These are phyloP conservation scores for Diplodus puntazzo DNA, from an alignment of 2,797 vertebrate species.

Conservation along the genomic window DNA sequence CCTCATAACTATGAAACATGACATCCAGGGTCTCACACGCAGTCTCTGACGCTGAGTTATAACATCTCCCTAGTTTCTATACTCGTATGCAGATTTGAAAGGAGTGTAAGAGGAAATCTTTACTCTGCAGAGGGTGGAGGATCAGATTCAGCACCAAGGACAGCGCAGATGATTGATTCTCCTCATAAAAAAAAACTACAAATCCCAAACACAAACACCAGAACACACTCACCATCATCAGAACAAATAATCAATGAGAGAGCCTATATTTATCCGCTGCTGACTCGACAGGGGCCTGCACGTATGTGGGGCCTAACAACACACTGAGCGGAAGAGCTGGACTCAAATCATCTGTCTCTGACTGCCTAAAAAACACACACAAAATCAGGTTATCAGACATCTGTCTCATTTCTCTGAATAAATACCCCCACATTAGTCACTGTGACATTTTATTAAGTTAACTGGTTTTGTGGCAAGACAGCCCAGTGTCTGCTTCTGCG, in stretches of 20 bases:
- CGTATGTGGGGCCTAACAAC: background rate
- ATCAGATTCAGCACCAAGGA: slow-evolving; percentile 78
- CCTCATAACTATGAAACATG: background rate
- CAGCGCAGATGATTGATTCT: slow-evolving; percentile 60
- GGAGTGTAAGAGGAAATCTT: background rate
- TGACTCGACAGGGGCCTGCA: background rate
- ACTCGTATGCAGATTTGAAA: background rate
- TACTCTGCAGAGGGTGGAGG: slow-evolving; percentile 31
- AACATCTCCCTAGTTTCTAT: background rate
- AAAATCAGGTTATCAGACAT: slow-evolving; percentile 29
- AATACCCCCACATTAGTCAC: slow-evolving; percentile 45
- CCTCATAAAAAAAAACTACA: slow-evolving; percentile 19
- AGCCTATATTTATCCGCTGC: background rate
- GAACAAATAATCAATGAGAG: background rate
- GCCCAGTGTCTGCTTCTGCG: slow-evolving; percentile 8
- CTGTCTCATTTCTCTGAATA: slow-evolving; percentile 42
- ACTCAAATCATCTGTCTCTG: slow-evolving; percentile 9
- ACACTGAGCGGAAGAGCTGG: background rate
- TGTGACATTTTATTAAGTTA: slow-evolving; percentile 57
- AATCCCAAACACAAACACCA: background rate
- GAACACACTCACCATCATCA: background rate
- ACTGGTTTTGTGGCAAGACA: slow-evolving; percentile 49
- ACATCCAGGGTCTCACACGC: slow-evolving; percentile 5
- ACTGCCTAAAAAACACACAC: slow-evolving; percentile 28
- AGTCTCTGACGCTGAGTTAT: slow-evolving; percentile 26